Conservation (phyloP, 2,797 vertebrate species). For the Adelosebastes latens region DNA sequence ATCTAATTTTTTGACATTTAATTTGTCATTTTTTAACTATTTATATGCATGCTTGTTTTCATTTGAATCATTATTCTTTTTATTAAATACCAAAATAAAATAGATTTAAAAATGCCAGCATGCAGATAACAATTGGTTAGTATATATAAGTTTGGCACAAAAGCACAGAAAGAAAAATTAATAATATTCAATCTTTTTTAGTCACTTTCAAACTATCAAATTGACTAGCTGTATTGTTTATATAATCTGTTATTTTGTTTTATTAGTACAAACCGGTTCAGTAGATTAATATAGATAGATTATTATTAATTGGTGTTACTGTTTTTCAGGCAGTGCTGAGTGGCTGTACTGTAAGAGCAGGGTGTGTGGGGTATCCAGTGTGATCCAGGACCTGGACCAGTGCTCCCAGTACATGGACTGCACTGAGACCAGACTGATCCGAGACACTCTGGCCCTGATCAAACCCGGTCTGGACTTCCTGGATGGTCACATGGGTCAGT, state of each 20-base stretch:
- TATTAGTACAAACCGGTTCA: not conserved
- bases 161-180: not conserved
- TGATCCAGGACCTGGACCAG: constrained; percentile 83
- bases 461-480: constrained; percentile 78
- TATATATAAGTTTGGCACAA: not conserved
- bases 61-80: not conserved
- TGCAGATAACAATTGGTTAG: not conserved
- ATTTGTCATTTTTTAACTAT: not conserved
- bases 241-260: not conserved
- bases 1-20: not conserved
- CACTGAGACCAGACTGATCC: constrained; percentile 78
- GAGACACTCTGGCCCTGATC: constrained; percentile 82
- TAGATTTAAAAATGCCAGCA: not conserved
- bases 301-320: not conserved
- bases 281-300: not conserved
- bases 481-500: constrained; percentile 79
- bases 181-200: not conserved
- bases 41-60: not conserved
- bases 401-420: constrained; percentile 72
- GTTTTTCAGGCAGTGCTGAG: constrained; percentile 81
- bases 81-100: not conserved
- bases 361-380: constrained; percentile 74
- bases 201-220: not conserved
- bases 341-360: constrained; percentile 86
- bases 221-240: not conserved